Evolutionary conservation across 2,888 invertebrate species (phyloP).

Genomic region (Cantharis flavilabris): DNA sequence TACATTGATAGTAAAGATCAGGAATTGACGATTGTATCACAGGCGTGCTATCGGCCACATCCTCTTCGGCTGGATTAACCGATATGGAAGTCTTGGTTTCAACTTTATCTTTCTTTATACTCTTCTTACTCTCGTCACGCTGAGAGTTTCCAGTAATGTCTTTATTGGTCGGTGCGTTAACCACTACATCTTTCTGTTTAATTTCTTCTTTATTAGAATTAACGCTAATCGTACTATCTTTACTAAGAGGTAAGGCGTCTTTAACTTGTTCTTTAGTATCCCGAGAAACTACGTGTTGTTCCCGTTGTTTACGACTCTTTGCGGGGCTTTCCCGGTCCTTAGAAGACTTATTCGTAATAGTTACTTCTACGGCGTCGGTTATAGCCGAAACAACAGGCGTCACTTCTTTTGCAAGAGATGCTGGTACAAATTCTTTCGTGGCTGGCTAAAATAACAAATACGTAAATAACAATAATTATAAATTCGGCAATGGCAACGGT

Average conservation of each 20-base stretch:
- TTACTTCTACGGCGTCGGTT: constrained; percentile 70
- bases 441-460: constrained; percentile 41
- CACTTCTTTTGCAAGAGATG: constrained; percentile 49
- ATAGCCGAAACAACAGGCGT: constrained; percentile 74
- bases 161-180: constrained; percentile 15
- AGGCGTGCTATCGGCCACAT: neutral
- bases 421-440: constrained; percentile 53
- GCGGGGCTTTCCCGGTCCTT: constrained; percentile 54
- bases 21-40: constrained; percentile 12
- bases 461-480: neutral
- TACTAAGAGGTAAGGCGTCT: constrained; percentile 6
- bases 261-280: constrained; percentile 37
- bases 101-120: constrained; percentile 14
- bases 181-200: constrained; percentile 18
- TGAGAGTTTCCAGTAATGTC: constrained; percentile 3
- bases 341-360: constrained; percentile 48
- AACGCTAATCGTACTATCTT: constrained; percentile 15
- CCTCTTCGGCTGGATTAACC: constrained; percentile 5
- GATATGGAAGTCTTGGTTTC: constrained; percentile 1
- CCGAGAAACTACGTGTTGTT: constrained; percentile 18
- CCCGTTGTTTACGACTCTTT: constrained; percentile 46
- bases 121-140: constrained; percentile 20
- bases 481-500: too few species aligned
- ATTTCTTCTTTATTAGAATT: constrained; percentile 22
- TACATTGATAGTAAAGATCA: constrained; percentile 10